A percentile compares a stretch with the other conserved stretches of the same genome.
Conservation (phyloP, 1,140 invertebrate genomes). For the Patella vulgata region DNA sequence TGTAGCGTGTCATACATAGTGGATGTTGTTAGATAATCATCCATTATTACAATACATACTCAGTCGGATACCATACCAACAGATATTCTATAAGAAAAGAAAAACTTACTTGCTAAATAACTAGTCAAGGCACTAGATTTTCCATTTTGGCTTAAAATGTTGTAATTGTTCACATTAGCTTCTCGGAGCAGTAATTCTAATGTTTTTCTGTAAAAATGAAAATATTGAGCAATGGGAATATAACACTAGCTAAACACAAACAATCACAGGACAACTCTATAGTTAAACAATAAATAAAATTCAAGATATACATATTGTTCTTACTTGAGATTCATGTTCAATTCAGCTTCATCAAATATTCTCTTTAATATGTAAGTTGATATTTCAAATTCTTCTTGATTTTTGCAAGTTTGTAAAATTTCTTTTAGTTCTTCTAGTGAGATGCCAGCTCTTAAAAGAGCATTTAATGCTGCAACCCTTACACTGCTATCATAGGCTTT, state of each 20-base stretch:
- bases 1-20: no score
- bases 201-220: slow-evolving; percentile 34
- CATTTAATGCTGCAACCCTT: slow-evolving; percentile 47
- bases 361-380: slow-evolving; percentile 53
- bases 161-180: slow-evolving; percentile 54
- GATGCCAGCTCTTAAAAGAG: slow-evolving; percentile 43
- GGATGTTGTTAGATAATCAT: no score
- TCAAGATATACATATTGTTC: not conserved
- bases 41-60: no score
- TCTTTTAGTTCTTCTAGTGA: slow-evolving; percentile 40
- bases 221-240: no score
- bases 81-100: no score
- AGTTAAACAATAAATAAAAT: slow-evolving; percentile 4
- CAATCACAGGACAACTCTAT: no score
- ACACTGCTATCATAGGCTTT: slow-evolving; percentile 58
- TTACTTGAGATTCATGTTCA: slow-evolving; percentile 47
- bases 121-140: slow-evolving; percentile 61
- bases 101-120: slow-evolving; percentile 53
- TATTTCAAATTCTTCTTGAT: slow-evolving; percentile 53
- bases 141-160: slow-evolving; percentile 56
- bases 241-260: no score
- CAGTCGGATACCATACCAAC: no score
- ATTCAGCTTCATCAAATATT: slow-evolving; percentile 45
- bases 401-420: slow-evolving; percentile 41
- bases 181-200: slow-evolving; percentile 41